Conservation (phyloP, 1,140 invertebrate genomes). For the Zaprionus ornatus region DNA sequence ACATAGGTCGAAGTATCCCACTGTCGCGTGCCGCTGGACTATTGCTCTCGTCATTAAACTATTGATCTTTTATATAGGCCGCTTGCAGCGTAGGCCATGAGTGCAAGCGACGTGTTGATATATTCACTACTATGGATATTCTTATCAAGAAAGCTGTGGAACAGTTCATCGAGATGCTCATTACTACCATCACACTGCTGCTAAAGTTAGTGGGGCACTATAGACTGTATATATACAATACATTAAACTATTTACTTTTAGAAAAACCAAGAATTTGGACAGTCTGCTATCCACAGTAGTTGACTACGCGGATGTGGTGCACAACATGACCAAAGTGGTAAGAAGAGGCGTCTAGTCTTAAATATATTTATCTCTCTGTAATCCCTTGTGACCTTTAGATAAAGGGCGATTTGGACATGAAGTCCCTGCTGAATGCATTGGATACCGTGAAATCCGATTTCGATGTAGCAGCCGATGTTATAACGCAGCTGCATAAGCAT, state of each 20-base stretch:
- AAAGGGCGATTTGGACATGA: conserved; percentile 70
- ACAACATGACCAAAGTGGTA: conserved; percentile 64
- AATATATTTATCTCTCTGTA: neutral
- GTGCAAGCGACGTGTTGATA: conserved; percentile 91
- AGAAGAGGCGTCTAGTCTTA: neutral
- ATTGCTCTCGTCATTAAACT: too few relatives aligned
- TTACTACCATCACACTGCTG: conserved; percentile 83
- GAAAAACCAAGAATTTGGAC: conserved; percentile 81
- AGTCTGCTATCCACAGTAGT: conserved; percentile 69
- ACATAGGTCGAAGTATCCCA: too few relatives aligned
- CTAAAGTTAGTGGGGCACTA: conserved; percentile 53
- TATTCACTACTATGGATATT: conserved; percentile 86
- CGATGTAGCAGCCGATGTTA: conserved; percentile 76
- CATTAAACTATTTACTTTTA: conserved; percentile 1
- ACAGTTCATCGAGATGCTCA: conserved; percentile 87
- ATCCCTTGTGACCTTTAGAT: conserved; percentile 32
- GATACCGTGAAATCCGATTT: conserved; percentile 72
- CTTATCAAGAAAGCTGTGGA: conserved; percentile 88
- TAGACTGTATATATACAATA: neutral
- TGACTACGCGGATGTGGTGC: conserved; percentile 77
- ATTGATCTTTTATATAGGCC: conserved; percentile 25
- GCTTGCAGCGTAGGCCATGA: conserved; percentile 94
- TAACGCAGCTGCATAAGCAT: conserved; percentile 77
- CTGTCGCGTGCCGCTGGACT: too few relatives aligned
- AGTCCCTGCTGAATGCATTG: conserved; percentile 50